Evolutionary conservation across 2,113 vertebrate species (phyloP), one percentile per base, ranked within the genome.

Genomic region (Laticauda colubrina): DNA sequence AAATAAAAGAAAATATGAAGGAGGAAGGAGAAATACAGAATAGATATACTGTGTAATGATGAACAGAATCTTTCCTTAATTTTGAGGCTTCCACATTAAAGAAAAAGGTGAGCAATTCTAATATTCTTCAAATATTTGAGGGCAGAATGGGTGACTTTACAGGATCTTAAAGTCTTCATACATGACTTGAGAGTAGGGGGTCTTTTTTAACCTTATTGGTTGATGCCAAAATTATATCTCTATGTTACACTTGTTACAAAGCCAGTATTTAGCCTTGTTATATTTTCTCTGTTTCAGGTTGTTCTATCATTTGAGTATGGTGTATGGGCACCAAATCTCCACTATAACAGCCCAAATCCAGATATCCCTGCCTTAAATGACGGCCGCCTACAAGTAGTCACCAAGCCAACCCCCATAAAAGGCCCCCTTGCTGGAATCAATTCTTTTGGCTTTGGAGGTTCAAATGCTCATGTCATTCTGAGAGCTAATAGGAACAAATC

Each of bases 361-460:
- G 96, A 98, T 93, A 98, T 99, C 92, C 98, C 99, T 0, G 98
- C 98, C 0, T 98, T 99, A 92, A 92, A 29, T 0, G 98, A 99
- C 0, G 98, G 98, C 0, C 96, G 97, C 4, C 81, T 99, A 8
- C 94, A 95, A 86, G 98, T 99, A 0, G 98, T 99, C 3, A 97
- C 98, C 69, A 96, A 94, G 90, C 99, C 99, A 2, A 95, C 96
- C 2, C 98, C 99, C 0, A 94, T 98, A n/a, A 98, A 96, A 11
- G 98, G 99, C 0, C 99, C 98, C 95, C 95, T 98, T 15, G 98
- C 98, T 1, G 96, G 98, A 89, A 96, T 99, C 95, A 99, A 99
- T 96, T 99, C 99, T 0, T 99, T 99, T 86, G 99, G 99, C 88
- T 99, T 99, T 0, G 99, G 99, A 7, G 99, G 99, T 89, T 98